A percentile compares a stretch with the other conserved stretches of the same genome.
phyloP scores from a whole-genome alignment of 2,113 vertebrate species.

The Loxodonta africana region DNA sequence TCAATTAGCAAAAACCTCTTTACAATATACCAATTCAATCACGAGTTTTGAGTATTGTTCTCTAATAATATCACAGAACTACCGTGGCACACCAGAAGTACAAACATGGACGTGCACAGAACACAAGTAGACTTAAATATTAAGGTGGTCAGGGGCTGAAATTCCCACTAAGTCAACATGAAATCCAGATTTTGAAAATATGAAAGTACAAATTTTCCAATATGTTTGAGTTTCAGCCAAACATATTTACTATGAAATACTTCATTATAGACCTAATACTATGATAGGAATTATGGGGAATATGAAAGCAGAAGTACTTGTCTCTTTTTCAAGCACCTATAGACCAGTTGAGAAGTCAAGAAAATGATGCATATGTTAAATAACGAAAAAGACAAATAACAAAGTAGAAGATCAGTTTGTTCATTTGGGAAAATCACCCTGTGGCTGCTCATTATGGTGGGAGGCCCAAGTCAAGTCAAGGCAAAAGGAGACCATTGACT shows the following conservation, averaged over 20 bases:
- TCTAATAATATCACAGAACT: neutral
- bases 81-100: neutral
- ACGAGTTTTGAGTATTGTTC: neutral
- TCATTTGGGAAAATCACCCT: neutral
- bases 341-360: neutral
- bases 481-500: neutral
- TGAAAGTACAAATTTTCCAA: conserved; percentile 57
- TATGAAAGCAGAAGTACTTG: neutral
- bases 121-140: neutral
- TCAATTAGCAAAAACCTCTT: conserved; percentile 5
- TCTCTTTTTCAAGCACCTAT: neutral
- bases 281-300: neutral
- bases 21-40: neutral
- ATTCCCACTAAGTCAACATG: neutral
- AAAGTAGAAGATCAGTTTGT: neutral
- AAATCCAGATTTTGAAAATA: conserved; percentile 50
- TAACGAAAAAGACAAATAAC: neutral
- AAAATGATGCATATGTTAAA: neutral
- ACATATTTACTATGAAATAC: conserved; percentile 45
- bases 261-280: neutral
- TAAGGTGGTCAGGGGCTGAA: neutral
- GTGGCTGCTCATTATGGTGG: neutral
- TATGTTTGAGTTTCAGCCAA: neutral
- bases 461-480: neutral
- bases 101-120: neutral